phyloP scores from a whole-genome alignment of 2,888 invertebrate species.

The Cremastobaeus sp. region DNA sequence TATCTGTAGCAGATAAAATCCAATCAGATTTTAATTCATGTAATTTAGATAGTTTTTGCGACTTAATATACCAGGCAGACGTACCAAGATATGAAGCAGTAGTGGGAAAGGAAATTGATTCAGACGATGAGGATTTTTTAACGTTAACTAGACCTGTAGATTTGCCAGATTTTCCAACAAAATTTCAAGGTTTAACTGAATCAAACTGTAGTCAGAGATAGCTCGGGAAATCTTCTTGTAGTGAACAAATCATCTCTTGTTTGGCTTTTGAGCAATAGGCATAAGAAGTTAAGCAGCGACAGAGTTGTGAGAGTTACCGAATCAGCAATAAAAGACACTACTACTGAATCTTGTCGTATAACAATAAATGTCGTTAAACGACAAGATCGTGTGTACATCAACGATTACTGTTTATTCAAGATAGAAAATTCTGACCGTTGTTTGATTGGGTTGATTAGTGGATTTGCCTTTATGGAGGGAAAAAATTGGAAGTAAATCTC shows the following conservation, averaged over 20 bases:
- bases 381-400: neutral
- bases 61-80: conserved; percentile 7
- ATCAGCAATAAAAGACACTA: neutral
- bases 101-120: conserved; percentile 5
- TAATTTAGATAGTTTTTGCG: neutral
- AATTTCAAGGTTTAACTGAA: neutral
- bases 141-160: neutral
- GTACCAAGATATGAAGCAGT: neutral
- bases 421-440: neutral
- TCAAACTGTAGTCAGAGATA: conserved; percentile 1
- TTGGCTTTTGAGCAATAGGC: conserved; percentile 7
- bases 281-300: conserved; percentile 6
- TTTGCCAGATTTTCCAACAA: conserved; percentile 1
- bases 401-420: conserved; percentile 14
- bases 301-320: neutral
- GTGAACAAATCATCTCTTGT: conserved; percentile 2
- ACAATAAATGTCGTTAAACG: neutral
- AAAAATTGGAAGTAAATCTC: conserved; percentile 6
- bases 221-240: neutral
- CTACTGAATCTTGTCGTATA: neutral
- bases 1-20: neutral
- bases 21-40: neutral
- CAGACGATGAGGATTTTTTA: conserved; percentile 11
- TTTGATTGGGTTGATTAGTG: conserved; percentile 2
- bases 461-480: conserved; percentile 1